Percentiles rank a stretch among this genome's conserved stretches.
phyloP scores from a whole-genome alignment of 2,113 vertebrate genomes.

The Dromaius novaehollandiae region DNA sequence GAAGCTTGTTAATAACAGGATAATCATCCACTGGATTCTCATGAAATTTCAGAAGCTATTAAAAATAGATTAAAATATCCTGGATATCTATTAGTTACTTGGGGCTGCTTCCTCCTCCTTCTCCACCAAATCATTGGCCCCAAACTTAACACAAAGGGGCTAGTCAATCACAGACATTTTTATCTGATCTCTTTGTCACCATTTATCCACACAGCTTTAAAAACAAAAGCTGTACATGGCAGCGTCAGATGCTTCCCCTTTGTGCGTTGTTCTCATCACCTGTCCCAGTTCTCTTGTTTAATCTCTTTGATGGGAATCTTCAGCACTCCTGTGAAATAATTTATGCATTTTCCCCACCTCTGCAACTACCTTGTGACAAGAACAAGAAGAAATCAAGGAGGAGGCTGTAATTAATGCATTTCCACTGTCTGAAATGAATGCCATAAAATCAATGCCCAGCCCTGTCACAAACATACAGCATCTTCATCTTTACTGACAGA shows the following conservation, averaged over 20 bases:
- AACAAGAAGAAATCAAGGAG: constrained; percentile 23
- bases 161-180: constrained; percentile 61
- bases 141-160: constrained; percentile 35
- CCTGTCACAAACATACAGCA: neutral
- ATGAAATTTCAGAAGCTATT: constrained; percentile 22
- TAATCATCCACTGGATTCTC: constrained; percentile 23
- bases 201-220: constrained; percentile 16
- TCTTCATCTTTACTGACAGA: neutral
- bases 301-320: constrained; percentile 25
- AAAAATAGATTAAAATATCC: neutral
- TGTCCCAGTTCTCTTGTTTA: constrained; percentile 42
- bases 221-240: constrained; percentile 39
- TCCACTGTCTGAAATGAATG: neutral
- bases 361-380: constrained; percentile 60
- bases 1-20: constrained; percentile 16
- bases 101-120: constrained; percentile 1
- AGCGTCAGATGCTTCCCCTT: constrained; percentile 28
- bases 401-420: constrained; percentile 37
- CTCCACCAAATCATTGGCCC: constrained; percentile 18
- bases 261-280: constrained; percentile 57
- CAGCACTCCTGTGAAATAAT: constrained; percentile 41
- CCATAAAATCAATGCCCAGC: neutral
- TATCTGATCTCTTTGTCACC: constrained; percentile 26
- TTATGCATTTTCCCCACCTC: constrained; percentile 58
- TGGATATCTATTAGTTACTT: neutral